Percentiles rank a stretch among this genome's conserved stretches.
Evolutionary conservation across 2,888 invertebrate genomes (phyloP).

Genomic region (Aspidapion aeneum): DNA sequence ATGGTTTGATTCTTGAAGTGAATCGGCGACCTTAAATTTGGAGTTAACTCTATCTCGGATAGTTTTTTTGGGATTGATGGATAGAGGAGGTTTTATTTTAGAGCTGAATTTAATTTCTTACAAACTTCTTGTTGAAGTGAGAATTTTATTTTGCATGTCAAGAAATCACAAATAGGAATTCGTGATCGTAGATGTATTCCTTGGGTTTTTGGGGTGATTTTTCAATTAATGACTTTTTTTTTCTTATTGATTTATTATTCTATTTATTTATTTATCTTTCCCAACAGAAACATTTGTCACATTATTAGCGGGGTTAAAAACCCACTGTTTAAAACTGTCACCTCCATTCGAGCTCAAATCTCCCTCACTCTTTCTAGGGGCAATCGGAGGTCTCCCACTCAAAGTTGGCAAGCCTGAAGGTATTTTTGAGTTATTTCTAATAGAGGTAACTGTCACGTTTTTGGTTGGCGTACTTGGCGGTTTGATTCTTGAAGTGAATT

Average conservation of each 20-base stretch:
- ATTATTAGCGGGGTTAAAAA: conserved; percentile 44
- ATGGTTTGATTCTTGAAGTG: conserved; percentile 39
- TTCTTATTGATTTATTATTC: too few relatives aligned
- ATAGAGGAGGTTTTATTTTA: background rate
- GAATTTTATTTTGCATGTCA: conserved; percentile 38
- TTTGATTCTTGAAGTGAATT: conserved; percentile 37
- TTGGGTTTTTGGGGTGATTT: too few relatives aligned
- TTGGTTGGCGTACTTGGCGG: conserved; percentile 41
- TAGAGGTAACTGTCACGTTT: conserved; percentile 61
- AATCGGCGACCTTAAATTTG: conserved; percentile 40
- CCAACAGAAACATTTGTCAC: conserved; percentile 44
- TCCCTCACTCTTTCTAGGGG: conserved; percentile 48
- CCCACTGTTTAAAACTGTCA: conserved; percentile 48
- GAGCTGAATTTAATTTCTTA: background rate
- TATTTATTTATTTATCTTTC: conserved; percentile 34
- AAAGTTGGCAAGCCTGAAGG: conserved; percentile 45
- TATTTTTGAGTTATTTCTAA: conserved; percentile 56
- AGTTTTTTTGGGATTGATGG: background rate
- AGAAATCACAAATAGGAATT: conserved; percentile 45
- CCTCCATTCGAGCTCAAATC: conserved; percentile 40
- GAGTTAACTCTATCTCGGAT: conserved; percentile 20
- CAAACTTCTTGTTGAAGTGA: conserved; percentile 10
- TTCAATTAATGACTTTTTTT: too few relatives aligned
- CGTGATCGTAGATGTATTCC: conserved; percentile 42
- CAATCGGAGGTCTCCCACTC: conserved; percentile 48